phyloP scores from a whole-genome alignment of 2,113 vertebrate genomes.

The Lipotes vexillifer region DNA sequence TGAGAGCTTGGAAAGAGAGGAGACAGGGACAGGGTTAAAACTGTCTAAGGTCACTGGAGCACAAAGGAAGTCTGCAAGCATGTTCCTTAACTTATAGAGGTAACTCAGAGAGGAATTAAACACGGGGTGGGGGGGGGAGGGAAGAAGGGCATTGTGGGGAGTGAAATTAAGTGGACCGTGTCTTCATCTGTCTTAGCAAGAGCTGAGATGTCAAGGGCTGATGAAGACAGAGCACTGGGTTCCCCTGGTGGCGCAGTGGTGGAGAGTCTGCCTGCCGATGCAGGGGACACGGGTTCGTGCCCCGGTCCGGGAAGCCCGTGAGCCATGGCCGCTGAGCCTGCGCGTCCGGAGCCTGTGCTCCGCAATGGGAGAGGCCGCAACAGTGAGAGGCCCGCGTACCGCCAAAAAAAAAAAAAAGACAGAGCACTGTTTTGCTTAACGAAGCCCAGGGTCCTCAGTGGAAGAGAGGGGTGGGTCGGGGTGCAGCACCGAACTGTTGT shows the following conservation, averaged over 20 bases:
- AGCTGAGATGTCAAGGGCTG: too few species aligned
- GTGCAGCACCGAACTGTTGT: too few species aligned
- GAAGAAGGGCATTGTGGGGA: not conserved
- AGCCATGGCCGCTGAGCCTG: too few species aligned
- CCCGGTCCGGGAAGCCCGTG: too few species aligned
- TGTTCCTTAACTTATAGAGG: too few species aligned
- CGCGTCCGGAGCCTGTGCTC: too few species aligned
- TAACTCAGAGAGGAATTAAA: not conserved
- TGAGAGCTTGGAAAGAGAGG: not conserved
- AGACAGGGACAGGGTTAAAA: not conserved
- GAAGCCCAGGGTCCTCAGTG: not conserved
- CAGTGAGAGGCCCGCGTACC: too few species aligned
- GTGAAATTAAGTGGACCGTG: not conserved
- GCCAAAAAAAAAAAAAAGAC: too few species aligned
- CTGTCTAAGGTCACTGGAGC: not conserved
- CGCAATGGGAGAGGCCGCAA: too few species aligned
- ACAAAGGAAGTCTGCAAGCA: not conserved
- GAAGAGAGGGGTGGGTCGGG: not conserved
- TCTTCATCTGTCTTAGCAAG: not conserved
- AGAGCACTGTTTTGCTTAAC: not conserved
- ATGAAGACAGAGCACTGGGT: accelerated
- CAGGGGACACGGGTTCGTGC: too few species aligned
- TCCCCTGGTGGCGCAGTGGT: too few species aligned
- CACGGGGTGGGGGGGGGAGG: not conserved
- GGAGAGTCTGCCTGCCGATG: too few species aligned